phyloP scores from a whole-genome alignment of 2,113 vertebrate genomes.

The Nothocercus nigrocapillus region DNA sequence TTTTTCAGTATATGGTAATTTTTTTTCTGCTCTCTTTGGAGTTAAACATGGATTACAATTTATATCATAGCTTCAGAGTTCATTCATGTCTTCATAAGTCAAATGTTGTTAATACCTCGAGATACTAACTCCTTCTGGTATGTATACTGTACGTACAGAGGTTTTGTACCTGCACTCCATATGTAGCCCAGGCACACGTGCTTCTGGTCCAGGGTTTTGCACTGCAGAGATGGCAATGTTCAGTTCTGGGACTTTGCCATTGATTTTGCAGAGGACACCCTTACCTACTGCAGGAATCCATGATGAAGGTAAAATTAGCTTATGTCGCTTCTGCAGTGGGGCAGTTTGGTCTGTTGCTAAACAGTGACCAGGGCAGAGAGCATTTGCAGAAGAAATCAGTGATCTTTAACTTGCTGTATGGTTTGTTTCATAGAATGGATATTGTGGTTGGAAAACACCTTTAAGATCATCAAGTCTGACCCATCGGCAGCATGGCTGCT shows the following conservation, averaged over 20 bases:
- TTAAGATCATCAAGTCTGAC: too few relatives aligned
- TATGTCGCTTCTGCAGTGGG: neutral
- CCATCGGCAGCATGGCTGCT: too few relatives aligned
- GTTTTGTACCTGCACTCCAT: neutral
- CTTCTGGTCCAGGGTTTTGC: neutral
- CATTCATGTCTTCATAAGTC: neutral
- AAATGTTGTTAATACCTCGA: neutral
- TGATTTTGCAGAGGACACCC: neutral
- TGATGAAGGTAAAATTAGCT: neutral
- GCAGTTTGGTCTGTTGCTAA: neutral
- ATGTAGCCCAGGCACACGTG: fast-evolving
- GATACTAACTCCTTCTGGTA: neutral
- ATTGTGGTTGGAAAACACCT: too few relatives aligned
- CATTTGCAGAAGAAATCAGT: neutral
- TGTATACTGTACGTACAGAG: neutral
- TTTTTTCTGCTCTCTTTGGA: neutral
- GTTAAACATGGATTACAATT: neutral
- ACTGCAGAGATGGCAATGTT: neutral
- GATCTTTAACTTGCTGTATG: neutral
- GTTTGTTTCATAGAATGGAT: neutral
- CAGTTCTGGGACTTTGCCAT: neutral
- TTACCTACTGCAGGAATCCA: neutral
- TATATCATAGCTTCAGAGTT: neutral
- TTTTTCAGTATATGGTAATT: neutral
- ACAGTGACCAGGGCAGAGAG: neutral